Percentiles rank a stretch among this genome's conserved stretches.
Conservation (phyloP, 2,113 vertebrate species). For the Ictidomys tridecemlineatus region DNA sequence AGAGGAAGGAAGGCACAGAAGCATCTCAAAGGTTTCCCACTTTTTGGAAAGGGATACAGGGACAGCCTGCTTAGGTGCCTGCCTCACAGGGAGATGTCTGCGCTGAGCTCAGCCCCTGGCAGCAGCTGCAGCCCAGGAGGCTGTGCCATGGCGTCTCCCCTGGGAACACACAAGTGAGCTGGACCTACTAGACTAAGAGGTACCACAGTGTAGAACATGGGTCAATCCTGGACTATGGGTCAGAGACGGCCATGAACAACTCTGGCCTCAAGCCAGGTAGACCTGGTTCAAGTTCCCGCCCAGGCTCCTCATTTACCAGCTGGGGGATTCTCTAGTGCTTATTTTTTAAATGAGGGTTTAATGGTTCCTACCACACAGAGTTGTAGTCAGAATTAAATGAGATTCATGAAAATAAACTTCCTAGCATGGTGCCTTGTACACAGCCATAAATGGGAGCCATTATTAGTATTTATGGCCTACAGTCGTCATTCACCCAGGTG, state of each 20-base stretch:
- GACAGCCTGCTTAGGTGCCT: background rate
- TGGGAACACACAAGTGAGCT: background rate
- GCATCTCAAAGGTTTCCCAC: background rate
- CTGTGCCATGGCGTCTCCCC: no score
- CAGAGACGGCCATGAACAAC: accelerated
- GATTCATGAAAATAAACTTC: conserved; percentile 70
- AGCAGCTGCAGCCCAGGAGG: accelerated
- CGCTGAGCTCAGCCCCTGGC: background rate
- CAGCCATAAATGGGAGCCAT: conserved; percentile 21
- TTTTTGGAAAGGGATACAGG: background rate
- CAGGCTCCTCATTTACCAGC: background rate
- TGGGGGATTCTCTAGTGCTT: background rate
- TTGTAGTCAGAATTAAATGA: conserved; percentile 13
- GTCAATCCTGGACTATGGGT: background rate
- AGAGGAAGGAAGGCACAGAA: background rate
- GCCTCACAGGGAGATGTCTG: background rate
- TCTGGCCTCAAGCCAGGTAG: background rate
- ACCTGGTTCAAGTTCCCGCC: background rate
- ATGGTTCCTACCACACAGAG: conserved; percentile 10
- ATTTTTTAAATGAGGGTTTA: background rate
- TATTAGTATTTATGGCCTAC: conserved; percentile 31
- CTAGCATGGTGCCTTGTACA: background rate
- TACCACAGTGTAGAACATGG: accelerated
- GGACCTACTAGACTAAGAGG: background rate
- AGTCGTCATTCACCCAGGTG: background rate